Percentiles rank a stretch among this genome's conserved stretches.
phyloP scores from a whole-genome alignment of 2,797 vertebrate species.

The Melanotaenia parkinsoni region DNA sequence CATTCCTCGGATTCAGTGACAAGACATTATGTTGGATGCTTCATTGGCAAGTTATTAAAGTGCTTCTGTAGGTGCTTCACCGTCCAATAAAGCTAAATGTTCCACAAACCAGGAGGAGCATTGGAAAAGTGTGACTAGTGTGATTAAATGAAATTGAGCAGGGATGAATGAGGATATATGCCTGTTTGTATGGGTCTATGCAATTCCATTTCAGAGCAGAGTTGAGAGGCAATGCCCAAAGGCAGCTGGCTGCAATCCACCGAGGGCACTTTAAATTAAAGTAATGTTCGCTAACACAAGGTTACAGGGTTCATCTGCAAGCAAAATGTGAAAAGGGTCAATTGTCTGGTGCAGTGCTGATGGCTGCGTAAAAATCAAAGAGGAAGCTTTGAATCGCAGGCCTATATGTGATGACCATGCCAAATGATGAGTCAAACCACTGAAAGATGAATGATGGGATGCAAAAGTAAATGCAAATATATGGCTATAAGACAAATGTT shows the following conservation, averaged over 20 bases:
- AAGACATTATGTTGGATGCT: conserved; percentile 13
- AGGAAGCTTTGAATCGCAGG: conserved; percentile 37
- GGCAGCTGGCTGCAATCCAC: conserved; percentile 48
- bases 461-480: neutral
- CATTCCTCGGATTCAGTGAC: conserved; percentile 11
- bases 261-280: conserved; percentile 57
- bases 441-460: neutral
- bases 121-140: conserved; percentile 32
- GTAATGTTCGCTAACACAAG: conserved; percentile 51
- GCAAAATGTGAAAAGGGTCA: conserved; percentile 49
- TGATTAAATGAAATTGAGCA: conserved; percentile 47
- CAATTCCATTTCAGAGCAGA: conserved; percentile 68
- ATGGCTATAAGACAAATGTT: neutral
- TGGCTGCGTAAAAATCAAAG: conserved; percentile 49
- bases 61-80: conserved; percentile 39
- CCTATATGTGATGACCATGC: conserved; percentile 27
- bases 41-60: conserved; percentile 39
- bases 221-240: conserved; percentile 50
- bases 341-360: conserved; percentile 49
- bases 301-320: conserved; percentile 54
- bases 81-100: conserved; percentile 31
- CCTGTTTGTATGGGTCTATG: conserved; percentile 28
- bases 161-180: conserved; percentile 28
- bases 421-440: conserved; percentile 20
- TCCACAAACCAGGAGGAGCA: conserved; percentile 9